Base-by-base conservation (phyloP, 37 sponge, comb jelly and placozoan species). In the Cliona cf. orientalis region DNA sequence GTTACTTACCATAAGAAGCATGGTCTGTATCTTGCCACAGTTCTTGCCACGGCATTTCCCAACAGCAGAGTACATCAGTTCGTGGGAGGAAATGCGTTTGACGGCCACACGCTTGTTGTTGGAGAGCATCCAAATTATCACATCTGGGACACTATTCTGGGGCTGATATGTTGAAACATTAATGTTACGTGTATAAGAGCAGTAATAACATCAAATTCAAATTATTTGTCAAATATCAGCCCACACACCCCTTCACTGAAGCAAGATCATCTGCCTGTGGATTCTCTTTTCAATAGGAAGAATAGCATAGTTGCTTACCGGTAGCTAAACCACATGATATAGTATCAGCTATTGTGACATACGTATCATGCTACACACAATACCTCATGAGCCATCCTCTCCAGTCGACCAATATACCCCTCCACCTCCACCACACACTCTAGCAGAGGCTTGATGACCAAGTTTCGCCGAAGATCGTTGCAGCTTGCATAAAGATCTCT, bases 111-210 rank as follows among this genome's bases (percentile, higher is more conserved):
- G 75, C 58, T 90, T 90, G 78, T 79, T 85, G 2, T 46, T 72
- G 22, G 66, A 85, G 46, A 93, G 49, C 94, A 93, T 93, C 94
- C 94, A 93, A 37, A 89, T 69, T 2, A 93, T 81, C 28, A 93
- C 79, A 75, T 93, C 94, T 11, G 94, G 94, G 35, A 93, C 49
- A 65, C 83, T 66, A 64, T 90, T 93, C 57, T 93, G 94, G 42
- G 80, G 80, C 80, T 80, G 41, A 19, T 19, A 19, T 19, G 9
- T 49, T 9, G 14, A 49, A 49, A 49, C 14, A 49, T 49, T 9
- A 9, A 49, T 49, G 53, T 49, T n/a, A n/a, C n/a, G n/a, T n/a
- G n/a, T n/a, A n/a, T n/a, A n/a, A n/a, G n/a, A n/a, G n/a, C n/a
- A n/a, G n/a, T n/a, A n/a, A n/a, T n/a, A n/a, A n/a, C n/a, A n/a